Percentiles rank a stretch among this genome's conserved stretches.
Evolutionary conservation across 2,113 vertebrate genomes (phyloP).

Genomic region (Chaenocephalus aceratus): DNA sequence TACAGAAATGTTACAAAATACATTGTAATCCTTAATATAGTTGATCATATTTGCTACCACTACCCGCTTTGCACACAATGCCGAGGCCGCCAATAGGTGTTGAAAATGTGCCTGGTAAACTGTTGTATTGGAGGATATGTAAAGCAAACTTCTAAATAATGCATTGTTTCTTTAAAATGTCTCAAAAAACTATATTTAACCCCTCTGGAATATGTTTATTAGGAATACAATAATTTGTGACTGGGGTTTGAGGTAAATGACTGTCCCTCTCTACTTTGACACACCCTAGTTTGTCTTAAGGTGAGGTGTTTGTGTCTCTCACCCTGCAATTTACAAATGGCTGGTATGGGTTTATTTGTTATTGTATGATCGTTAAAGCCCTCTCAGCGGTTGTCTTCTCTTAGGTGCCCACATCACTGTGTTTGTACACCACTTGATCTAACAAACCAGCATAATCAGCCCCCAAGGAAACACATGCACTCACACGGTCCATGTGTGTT

Average conservation of each 20-base stretch:
- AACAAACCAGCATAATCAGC: constrained; percentile 41
- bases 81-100: no score
- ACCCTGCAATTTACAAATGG: not conserved
- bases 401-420: constrained; percentile 38
- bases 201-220: no score
- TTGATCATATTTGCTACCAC: no score
- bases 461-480: constrained; percentile 26
- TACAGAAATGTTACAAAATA: no score
- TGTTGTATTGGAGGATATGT: no score
- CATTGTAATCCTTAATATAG: no score
- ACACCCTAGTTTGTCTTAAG: not conserved
- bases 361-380: constrained; percentile 6
- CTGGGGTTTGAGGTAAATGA: not conserved
- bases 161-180: not conserved
- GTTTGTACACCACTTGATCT: constrained; percentile 45
- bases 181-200: no score
- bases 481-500: constrained; percentile 23
- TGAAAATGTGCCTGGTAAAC: no score
- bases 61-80: no score
- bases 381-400: constrained; percentile 30
- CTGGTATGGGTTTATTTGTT: not conserved
- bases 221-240: no score
- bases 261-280: no score
- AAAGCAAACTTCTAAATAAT: not conserved
- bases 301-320: not conserved